A percentile compares a stretch with the other conserved stretches of the same genome.
phyloP scores from a whole-genome alignment of 2,888 invertebrate genomes.

The Dynastes grantii region DNA sequence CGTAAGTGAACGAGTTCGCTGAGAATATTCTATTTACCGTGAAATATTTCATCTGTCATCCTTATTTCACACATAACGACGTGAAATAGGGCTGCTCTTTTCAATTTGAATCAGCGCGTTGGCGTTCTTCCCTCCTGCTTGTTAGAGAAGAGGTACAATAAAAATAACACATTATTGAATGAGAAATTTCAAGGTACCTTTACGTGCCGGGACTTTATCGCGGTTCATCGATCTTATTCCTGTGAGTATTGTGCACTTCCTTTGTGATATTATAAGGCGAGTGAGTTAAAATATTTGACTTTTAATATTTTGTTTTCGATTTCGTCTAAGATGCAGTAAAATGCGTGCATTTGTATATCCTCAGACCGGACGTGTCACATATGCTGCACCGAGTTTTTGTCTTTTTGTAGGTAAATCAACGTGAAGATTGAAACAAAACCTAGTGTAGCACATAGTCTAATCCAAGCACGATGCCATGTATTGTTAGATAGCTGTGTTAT shows the following conservation, averaged over 20 bases:
- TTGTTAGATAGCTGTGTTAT: no score
- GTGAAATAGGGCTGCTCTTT: conserved; percentile 38
- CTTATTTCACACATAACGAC: conserved; percentile 41
- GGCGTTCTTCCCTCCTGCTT: conserved; percentile 36
- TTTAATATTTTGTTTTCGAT: conserved; percentile 38
- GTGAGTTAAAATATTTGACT: conserved; percentile 35
- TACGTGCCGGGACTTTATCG: conserved; percentile 48
- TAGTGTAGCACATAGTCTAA: no score
- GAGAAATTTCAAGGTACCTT: conserved; percentile 45
- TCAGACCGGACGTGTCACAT: no score
- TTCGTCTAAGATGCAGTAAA: background rate
- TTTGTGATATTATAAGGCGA: conserved; percentile 36
- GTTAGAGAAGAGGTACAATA: conserved; percentile 46
- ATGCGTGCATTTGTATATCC: background rate
- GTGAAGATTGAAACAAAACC: no score
- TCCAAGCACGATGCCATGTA: no score
- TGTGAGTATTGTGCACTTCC: conserved; percentile 36
- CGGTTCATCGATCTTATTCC: conserved; percentile 41
- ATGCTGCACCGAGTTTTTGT: no score
- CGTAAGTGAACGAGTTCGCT: conserved; percentile 31
- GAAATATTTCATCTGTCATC: conserved; percentile 47
- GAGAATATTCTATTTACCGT: conserved; percentile 42
- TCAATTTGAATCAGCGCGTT: conserved; percentile 42
- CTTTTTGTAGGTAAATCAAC: no score
- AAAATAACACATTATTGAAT: conserved; percentile 48